Percentiles rank a stretch among this genome's conserved stretches.
Conservation (phyloP, 92 coral and sea anemone species). For the Scolanthus callimorphus region DNA sequence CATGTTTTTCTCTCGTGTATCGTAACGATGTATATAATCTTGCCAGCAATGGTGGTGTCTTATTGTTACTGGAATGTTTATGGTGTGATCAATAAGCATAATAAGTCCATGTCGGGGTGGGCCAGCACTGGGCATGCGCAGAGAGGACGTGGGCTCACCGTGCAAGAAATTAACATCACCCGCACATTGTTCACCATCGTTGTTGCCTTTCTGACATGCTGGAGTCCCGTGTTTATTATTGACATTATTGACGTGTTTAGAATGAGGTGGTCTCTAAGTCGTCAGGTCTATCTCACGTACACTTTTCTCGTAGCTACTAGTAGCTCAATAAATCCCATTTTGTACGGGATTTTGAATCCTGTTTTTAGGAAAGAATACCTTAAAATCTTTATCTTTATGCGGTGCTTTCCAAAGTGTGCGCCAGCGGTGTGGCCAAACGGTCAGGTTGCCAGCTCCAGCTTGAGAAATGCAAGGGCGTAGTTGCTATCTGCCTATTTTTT, state of each 20-base stretch:
- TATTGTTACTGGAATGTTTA: constrained; percentile 16
- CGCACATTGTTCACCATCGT: constrained; percentile 6
- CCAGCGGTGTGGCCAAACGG: too few relatives aligned
- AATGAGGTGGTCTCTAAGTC: constrained; percentile 9
- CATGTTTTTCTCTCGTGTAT: background rate
- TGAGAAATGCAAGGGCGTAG: too few relatives aligned
- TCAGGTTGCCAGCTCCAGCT: too few relatives aligned
- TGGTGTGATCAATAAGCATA: constrained; percentile 5
- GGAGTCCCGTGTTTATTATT: constrained; percentile 12
- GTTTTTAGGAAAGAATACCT: constrained; percentile 12
- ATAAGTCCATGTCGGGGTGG: constrained; percentile 1
- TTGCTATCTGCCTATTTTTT: too few relatives aligned
- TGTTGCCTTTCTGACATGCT: constrained; percentile 9
- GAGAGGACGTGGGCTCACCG: constrained; percentile 6
- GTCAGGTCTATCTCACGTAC: constrained; percentile 13
- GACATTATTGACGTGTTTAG: constrained; percentile 13
- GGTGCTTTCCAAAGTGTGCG: too few relatives aligned
- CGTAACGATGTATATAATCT: background rate
- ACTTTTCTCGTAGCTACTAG: constrained; percentile 11
- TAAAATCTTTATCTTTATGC: background rate
- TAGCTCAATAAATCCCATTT: constrained; percentile 4
- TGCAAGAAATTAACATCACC: constrained; percentile 21
- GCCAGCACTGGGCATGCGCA: background rate
- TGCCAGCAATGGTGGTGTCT: constrained; percentile 3
- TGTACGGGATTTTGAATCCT: constrained; percentile 17